A percentile compares a stretch with the other conserved stretches of the same genome.
phyloP scores from a whole-genome alignment of 2,113 vertebrate species.

The Phyllopteryx taeniolatus region DNA sequence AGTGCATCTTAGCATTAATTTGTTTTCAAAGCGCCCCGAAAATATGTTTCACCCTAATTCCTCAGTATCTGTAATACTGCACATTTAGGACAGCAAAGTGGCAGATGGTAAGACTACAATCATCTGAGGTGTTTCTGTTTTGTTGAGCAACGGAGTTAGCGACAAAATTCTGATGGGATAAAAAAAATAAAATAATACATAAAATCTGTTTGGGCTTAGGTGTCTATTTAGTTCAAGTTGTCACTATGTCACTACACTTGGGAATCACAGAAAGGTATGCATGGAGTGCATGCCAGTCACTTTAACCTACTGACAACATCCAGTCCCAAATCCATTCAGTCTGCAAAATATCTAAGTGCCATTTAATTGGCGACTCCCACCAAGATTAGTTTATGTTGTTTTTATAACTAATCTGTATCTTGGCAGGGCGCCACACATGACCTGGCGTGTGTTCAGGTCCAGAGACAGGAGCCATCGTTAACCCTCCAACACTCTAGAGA shows the following conservation, averaged over 20 bases:
- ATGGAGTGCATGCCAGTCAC: constrained; percentile 19
- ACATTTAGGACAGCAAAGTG: neutral
- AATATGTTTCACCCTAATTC: neutral
- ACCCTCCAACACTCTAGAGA: constrained; percentile 21
- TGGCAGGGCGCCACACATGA: constrained; percentile 60
- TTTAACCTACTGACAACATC: constrained; percentile 28
- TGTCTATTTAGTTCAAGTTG: too few relatives aligned
- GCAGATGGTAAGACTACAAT: neutral
- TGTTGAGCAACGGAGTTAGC: neutral
- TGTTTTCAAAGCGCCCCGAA: neutral
- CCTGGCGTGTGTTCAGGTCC: constrained; percentile 67
- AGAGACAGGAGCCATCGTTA: constrained; percentile 23
- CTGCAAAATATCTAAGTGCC: constrained; percentile 51
- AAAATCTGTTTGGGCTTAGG: neutral
- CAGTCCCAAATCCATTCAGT: constrained; percentile 37
- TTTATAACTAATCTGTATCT: constrained; percentile 69
- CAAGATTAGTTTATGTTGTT: constrained; percentile 67
- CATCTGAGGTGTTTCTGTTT: neutral
- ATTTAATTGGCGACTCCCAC: constrained; percentile 66
- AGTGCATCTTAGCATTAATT: neutral
- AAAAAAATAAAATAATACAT: neutral
- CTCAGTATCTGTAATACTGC: neutral
- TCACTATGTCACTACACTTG: too few relatives aligned
- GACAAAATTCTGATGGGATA: neutral
- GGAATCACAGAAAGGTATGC: neutral